Conservation (phyloP, 2,888 invertebrate species). For the Leptinotarsa haldemani region DNA sequence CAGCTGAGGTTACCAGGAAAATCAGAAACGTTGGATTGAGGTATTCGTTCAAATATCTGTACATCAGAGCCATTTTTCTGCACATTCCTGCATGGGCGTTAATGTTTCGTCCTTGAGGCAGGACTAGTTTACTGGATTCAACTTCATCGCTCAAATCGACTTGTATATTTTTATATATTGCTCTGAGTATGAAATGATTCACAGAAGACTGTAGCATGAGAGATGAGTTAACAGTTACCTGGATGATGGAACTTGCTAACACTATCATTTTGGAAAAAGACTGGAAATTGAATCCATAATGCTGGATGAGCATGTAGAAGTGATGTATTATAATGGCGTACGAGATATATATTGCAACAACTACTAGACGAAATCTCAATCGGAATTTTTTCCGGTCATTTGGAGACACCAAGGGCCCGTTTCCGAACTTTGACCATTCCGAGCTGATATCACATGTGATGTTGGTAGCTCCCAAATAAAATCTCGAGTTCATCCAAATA, state of each 20-base stretch:
- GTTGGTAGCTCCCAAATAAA: not conserved
- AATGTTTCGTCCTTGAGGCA: not conserved
- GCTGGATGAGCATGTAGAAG: not conserved
- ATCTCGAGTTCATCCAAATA: not conserved
- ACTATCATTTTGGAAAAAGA: not conserved
- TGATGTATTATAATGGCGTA: not conserved
- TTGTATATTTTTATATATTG: not conserved
- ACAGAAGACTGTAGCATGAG: not conserved
- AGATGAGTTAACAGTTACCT: not conserved
- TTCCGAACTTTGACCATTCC: no score
- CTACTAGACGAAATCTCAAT: not conserved
- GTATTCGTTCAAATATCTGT: not conserved
- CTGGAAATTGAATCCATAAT: constrained; percentile 1
- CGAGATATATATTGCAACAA: not conserved
- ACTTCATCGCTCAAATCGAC: not conserved
- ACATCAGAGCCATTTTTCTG: not conserved
- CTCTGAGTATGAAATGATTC: not conserved
- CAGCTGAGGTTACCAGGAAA: not conserved
- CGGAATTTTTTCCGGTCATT: not conserved
- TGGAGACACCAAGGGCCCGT: not conserved
- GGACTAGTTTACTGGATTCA: no score
- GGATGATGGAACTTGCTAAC: not conserved
- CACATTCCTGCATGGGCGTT: not conserved
- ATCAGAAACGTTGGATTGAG: not conserved
- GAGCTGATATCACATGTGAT: not conserved